A percentile compares a stretch with the other conserved stretches of the same genome.
phyloP scores from a whole-genome alignment of 2,113 vertebrate species.

The Chamaea fasciata region DNA sequence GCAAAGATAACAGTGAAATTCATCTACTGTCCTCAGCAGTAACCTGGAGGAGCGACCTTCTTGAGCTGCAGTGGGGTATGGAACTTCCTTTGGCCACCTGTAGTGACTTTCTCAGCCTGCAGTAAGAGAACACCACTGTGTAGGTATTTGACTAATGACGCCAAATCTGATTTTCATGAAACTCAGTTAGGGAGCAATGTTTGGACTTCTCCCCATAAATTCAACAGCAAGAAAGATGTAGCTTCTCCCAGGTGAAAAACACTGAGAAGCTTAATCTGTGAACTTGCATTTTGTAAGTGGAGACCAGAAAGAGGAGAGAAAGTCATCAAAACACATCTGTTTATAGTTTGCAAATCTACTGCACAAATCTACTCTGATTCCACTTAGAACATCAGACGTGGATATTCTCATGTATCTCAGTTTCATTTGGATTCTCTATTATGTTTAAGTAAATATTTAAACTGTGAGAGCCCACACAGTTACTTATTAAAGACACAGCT shows the following conservation, averaged over 20 bases:
- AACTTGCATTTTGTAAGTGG: background rate
- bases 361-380: background rate
- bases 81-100: background rate
- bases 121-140: background rate
- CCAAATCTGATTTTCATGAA: background rate
- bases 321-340: conserved; percentile 9
- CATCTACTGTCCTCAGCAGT: background rate
- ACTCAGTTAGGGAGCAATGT: background rate
- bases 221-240: background rate
- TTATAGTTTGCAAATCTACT: background rate
- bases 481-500: conserved; percentile 49
- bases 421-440: background rate
- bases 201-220: background rate
- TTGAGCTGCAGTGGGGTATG: background rate
- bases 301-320: background rate
- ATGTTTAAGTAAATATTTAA: conserved; percentile 49
- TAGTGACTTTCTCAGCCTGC: background rate
- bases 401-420: conserved; percentile 15
- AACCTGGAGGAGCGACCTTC: background rate
- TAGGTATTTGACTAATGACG: background rate
- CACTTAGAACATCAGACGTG: background rate
- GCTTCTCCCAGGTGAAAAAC: background rate
- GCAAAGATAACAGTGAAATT: background rate
- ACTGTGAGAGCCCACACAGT: background rate
- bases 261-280: background rate